Evolutionary conservation across 2,113 vertebrate genomes (phyloP), one percentile per base, ranked within the genome.

Genomic region (Gila orcuttii): DNA sequence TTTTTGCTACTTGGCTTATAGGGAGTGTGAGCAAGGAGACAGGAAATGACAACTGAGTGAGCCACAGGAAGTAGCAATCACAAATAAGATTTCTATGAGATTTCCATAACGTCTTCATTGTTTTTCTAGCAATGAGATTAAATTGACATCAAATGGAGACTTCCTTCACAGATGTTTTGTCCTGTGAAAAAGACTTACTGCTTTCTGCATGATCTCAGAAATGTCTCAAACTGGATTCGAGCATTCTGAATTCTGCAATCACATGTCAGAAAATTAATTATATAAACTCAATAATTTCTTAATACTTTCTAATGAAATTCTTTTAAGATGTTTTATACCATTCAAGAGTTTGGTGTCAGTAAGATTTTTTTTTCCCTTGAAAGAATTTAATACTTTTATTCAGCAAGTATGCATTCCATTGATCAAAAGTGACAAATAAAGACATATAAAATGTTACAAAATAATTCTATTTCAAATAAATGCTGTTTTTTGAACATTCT

Each of bases 41-140:
- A 17, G 64, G 25, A 71, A 52, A 68, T 47, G 23, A 47, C 2
- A 69, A 19, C 19, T 25, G 64, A 71, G 12, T 31, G 28, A 6
- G 6, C 25, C 78, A 85, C 85, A 82, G 86, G 66, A 66, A 88
- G 86, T 57, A 84, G 87, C 83, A 91, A 81, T 86, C 68, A 91
- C 89, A 90, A 90, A 89, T 79, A 7, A 62, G 12, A 79, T 42
- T 79, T 79, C 55, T 66, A 66, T 55, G 52, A 55, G 52, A 55
- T 55, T 55, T 57, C 55, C 55, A 31, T 60, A 66, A 66, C 59
- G 47, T 81, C 50, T 57, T 52, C 31, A 25, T 79, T 64, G 78
- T 80, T 80, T 62, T 62, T 12, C 36, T 62, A 60, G 78, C 78
- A 80, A 45, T 64, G 33, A 10, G 57, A 62, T 62, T 17, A 62